Percentiles rank a stretch among this genome's conserved stretches.
phyloP scores from a whole-genome alignment of 2,888 invertebrate genomes.

The Lobophora halterata region DNA sequence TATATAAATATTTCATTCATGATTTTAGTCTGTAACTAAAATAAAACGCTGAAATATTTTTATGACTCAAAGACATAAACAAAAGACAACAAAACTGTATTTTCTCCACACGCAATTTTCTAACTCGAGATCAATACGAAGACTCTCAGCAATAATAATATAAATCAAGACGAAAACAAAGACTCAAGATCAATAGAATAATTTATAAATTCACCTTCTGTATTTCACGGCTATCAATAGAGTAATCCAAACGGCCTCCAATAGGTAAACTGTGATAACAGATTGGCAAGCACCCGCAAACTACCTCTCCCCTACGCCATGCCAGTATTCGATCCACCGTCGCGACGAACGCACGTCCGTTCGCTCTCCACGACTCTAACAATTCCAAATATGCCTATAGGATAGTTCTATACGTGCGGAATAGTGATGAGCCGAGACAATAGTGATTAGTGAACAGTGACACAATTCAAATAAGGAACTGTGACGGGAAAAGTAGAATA shows the following conservation, averaged over 20 bases:
- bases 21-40: too few species aligned
- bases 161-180: too few species aligned
- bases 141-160: too few species aligned
- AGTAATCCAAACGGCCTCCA: constrained; percentile 44
- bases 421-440: constrained; percentile 48
- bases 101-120: too few species aligned
- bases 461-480: constrained; percentile 37
- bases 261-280: constrained; percentile 52
- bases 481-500: constrained; percentile 26
- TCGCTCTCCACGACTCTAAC: constrained; percentile 8
- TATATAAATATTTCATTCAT: too few species aligned
- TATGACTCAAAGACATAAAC: too few species aligned
- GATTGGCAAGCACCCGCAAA: constrained; percentile 34
- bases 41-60: too few species aligned
- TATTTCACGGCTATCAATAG: constrained; percentile 40
- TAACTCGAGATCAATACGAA: too few species aligned
- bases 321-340: constrained; percentile 23
- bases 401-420: constrained; percentile 32
- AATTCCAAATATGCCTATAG: constrained; percentile 35
- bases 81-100: too few species aligned
- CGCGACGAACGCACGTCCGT: constrained; percentile 22
- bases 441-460: constrained; percentile 39
- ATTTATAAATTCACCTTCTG: too few species aligned
- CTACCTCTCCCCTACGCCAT: constrained; percentile 11
- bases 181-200: not conserved